phyloP scores from a whole-genome alignment of 2,888 invertebrate species.

The Caenorhabditis sp. region DNA sequence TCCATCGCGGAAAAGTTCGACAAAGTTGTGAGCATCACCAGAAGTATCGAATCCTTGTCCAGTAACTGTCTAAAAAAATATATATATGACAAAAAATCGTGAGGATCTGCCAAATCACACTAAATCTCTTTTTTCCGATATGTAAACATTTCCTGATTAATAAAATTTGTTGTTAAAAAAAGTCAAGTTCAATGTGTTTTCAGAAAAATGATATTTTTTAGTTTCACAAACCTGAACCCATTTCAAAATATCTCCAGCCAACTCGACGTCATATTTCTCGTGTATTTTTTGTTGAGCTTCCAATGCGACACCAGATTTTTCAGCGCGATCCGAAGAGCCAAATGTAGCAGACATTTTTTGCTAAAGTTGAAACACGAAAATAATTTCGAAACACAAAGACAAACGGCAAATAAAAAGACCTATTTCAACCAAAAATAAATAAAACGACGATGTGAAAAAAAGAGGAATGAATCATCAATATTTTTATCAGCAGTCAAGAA shows the following conservation, averaged over 20 bases:
- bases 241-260: constrained; percentile 88
- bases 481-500: neutral
- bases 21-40: constrained; percentile 93
- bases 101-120: too few relatives aligned
- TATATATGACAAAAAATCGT: too few relatives aligned
- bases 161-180: too few relatives aligned
- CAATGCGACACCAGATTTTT: constrained; percentile 66
- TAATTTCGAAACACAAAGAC: neutral
- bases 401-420: constrained; percentile 1
- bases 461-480: constrained; percentile 7
- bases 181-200: constrained; percentile 3
- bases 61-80: constrained; percentile 78
- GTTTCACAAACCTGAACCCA: constrained; percentile 82
- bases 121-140: too few relatives aligned
- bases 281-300: constrained; percentile 78
- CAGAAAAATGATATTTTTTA: too few relatives aligned
- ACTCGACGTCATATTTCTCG: constrained; percentile 93
- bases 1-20: constrained; percentile 86
- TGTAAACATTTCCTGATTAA: too few relatives aligned
- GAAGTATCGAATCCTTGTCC: constrained; percentile 82
- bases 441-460: constrained; percentile 6
- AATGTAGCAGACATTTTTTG: constrained; percentile 27
- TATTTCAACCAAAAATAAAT: constrained; percentile 2
- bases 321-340: constrained; percentile 49
- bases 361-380: neutral